phyloP scores from a whole-genome alignment of 2,113 vertebrate genomes.

The Reinhardtius hippoglossoides region DNA sequence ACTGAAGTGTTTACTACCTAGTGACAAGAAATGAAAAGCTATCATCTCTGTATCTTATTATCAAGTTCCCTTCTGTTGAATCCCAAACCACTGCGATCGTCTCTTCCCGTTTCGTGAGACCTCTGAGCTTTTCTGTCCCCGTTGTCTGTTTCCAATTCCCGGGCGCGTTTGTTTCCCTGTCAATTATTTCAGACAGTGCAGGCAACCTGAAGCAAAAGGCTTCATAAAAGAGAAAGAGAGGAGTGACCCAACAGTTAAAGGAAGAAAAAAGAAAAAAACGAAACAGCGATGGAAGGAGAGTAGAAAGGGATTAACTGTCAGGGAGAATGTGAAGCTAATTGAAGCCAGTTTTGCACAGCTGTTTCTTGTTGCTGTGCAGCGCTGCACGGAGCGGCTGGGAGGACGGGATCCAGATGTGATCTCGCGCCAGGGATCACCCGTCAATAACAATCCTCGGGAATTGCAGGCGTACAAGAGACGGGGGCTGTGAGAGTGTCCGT shows the following conservation, averaged over 20 bases:
- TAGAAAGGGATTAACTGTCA: conserved; percentile 80
- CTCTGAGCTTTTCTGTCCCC: conserved; percentile 49
- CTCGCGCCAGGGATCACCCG: conserved; percentile 64
- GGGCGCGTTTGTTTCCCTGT: conserved; percentile 37
- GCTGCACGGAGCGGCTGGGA: conserved; percentile 70
- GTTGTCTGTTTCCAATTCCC: conserved; percentile 70
- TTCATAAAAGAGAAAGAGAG: conserved; percentile 28
- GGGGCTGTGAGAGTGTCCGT: conserved; percentile 64
- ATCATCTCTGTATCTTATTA: conserved; percentile 50
- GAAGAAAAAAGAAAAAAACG: conserved; percentile 46
- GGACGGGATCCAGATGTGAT: conserved; percentile 85
- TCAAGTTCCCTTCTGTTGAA: conserved; percentile 29
- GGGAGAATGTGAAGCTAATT: conserved; percentile 84
- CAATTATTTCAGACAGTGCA: conserved; percentile 66
- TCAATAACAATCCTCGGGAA: conserved; percentile 78
- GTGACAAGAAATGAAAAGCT: conserved; percentile 45
- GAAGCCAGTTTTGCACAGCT: conserved; percentile 85
- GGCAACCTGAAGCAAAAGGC: conserved; percentile 65
- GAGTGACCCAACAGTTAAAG: conserved; percentile 70
- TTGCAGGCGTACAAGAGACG: conserved; percentile 75
- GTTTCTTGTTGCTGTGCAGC: conserved; percentile 82
- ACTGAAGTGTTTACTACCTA: conserved; percentile 31
- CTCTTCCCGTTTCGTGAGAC: conserved; percentile 69
- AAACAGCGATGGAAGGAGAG: conserved; percentile 64
- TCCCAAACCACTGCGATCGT: conserved; percentile 41